phyloP scores from a whole-genome alignment of 2,113 vertebrate species.

The Oreocharis arfaki region DNA sequence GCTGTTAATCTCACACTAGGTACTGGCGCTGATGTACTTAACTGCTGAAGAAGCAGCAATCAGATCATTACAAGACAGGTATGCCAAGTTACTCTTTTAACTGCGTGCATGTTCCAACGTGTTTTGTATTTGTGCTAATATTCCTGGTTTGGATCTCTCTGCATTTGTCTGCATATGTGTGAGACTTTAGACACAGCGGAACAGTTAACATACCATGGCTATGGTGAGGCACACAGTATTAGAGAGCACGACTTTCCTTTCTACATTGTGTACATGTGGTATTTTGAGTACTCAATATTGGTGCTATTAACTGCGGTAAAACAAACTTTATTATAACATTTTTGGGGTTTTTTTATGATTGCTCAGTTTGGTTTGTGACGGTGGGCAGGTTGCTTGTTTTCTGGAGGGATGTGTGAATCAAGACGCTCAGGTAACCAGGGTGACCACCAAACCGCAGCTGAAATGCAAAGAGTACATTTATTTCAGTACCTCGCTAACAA shows the following conservation, averaged over 20 bases:
- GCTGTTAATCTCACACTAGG: not conserved
- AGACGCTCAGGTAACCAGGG: not conserved
- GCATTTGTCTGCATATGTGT: not conserved
- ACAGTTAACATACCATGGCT: not conserved
- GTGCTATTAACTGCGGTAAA: not conserved
- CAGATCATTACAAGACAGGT: not conserved
- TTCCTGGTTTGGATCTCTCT: not conserved
- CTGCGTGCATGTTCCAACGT: not conserved
- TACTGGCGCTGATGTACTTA: not conserved
- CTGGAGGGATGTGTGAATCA: not conserved
- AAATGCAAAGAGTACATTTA: not conserved
- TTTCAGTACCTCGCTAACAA: accelerated
- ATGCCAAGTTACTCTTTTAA: not conserved
- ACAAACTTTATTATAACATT: not conserved
- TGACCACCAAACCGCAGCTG: not conserved
- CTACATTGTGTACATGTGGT: not conserved
- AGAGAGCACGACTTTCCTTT: not conserved
- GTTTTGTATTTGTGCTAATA: not conserved
- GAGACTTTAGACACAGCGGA: not conserved
- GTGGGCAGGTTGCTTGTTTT: not conserved
- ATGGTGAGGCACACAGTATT: not conserved
- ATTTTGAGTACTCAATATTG: not conserved
- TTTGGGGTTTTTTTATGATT: not conserved
- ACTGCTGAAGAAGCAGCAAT: not conserved
- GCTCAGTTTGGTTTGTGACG: not conserved